phyloP scores from a whole-genome alignment of 2,888 invertebrate genomes.

The Frankliniella intonsa region DNA sequence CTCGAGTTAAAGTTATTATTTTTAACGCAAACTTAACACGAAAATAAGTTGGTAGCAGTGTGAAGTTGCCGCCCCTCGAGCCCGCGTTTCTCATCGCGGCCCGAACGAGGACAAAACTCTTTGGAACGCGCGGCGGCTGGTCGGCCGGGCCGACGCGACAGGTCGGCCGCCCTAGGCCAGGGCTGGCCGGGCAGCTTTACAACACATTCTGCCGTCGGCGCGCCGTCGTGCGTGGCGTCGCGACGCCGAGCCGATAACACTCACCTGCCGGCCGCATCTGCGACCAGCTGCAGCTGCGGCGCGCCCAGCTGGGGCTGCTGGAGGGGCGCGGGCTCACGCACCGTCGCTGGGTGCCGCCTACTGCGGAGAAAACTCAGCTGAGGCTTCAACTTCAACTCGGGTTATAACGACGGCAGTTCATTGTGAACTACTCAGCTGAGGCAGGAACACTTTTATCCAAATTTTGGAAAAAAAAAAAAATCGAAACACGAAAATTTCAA shows the following conservation, averaged over 20 bases:
- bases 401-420: too few species aligned
- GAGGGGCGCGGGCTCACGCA: not conserved
- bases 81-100: not conserved
- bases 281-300: not conserved
- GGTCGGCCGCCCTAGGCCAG: not conserved
- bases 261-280: not conserved
- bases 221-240: not conserved
- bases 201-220: constrained; percentile 9
- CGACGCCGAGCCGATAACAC: not conserved
- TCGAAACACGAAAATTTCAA: too few species aligned
- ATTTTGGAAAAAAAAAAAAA: too few species aligned
- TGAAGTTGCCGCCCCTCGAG: too few species aligned
- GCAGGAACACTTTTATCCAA: too few species aligned
- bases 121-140: too few species aligned
- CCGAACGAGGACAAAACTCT: not conserved
- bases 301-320: not conserved
- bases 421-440: too few species aligned
- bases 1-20: too few species aligned
- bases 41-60: too few species aligned
- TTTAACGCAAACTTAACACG: too few species aligned
- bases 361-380: not conserved
- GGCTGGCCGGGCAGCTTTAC: not conserved
- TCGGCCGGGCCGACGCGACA: not conserved
- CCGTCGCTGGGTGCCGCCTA: not conserved
- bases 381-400: too few species aligned